Conservation (phyloP, 2,113 vertebrate species). For the Puffinus mauretanicus region DNA sequence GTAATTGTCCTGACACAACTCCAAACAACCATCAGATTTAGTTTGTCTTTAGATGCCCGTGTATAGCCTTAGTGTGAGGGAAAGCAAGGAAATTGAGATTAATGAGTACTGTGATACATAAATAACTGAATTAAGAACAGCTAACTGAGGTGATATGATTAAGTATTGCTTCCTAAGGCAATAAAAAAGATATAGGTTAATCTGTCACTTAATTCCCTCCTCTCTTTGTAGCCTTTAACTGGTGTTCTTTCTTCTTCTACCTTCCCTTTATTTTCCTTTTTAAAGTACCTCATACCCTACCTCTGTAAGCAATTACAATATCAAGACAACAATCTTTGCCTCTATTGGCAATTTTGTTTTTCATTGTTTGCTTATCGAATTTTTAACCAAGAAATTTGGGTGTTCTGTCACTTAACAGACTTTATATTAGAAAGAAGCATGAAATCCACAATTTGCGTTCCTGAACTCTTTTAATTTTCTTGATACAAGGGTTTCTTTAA, state of each 20-base stretch:
- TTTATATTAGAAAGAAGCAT: neutral
- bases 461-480: neutral
- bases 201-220: neutral
- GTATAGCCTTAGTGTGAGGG: neutral
- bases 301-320: neutral
- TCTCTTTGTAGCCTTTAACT: neutral
- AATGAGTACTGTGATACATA: neutral
- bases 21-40: neutral
- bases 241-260: neutral
- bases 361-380: neutral
- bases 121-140: slow-evolving; percentile 7
- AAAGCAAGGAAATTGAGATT: neutral
- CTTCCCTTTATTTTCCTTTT: neutral
- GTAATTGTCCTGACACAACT: neutral
- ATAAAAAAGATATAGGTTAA: neutral
- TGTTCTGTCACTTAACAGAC: neutral
- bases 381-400: neutral
- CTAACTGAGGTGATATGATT: neutral
- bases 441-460: neutral
- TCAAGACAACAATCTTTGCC: neutral
- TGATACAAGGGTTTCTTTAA: neutral
- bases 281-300: neutral
- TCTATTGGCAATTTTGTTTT: neutral
- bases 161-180: neutral
- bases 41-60: neutral